A percentile compares a stretch with the other conserved stretches of the same genome.
These are phyloP conservation scores for Pachyrhynchus sulphureomaculatus DNA, from an alignment of 1,140 invertebrate genomes.

Conservation along the genomic window DNA sequence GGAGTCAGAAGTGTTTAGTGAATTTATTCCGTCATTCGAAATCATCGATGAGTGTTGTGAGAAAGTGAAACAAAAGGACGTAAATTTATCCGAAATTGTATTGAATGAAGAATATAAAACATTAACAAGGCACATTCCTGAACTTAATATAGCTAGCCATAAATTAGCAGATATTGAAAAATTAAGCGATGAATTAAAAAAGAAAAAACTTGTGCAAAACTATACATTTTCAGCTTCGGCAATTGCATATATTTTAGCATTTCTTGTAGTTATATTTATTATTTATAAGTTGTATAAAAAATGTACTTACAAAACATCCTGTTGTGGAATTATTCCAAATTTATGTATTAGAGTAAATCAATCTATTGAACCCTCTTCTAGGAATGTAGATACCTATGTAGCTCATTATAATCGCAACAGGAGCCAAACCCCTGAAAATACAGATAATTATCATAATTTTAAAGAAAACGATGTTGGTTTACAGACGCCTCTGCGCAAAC, in stretches of 20 bases:
- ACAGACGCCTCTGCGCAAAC: too few species aligned
- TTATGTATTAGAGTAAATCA: background rate
- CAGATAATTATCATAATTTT: too few species aligned
- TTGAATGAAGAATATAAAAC: constrained; percentile 2
- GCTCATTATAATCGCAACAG: too few species aligned
- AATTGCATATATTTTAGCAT: background rate
- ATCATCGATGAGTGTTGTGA: background rate
- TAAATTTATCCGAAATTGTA: background rate
- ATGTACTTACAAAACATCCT: background rate
- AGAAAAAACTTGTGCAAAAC: background rate
- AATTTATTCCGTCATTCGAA: background rate
- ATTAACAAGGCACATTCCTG: background rate
- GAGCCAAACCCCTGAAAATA: too few species aligned
- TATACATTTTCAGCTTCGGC: background rate
- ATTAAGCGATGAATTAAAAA: background rate
- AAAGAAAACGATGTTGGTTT: too few species aligned
- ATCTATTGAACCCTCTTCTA: background rate
- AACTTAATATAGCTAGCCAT: background rate
- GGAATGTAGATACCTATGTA: too few species aligned
- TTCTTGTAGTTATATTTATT: too few species aligned
- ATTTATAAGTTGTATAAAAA: background rate
- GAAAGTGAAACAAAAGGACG: background rate
- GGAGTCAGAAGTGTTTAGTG: background rate
- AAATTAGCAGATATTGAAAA: background rate
- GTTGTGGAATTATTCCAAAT: background rate